Percentiles rank a stretch among this genome's conserved stretches.
phyloP scores from a whole-genome alignment of 2,888 invertebrate genomes.

The Neoaliturus tenellus region DNA sequence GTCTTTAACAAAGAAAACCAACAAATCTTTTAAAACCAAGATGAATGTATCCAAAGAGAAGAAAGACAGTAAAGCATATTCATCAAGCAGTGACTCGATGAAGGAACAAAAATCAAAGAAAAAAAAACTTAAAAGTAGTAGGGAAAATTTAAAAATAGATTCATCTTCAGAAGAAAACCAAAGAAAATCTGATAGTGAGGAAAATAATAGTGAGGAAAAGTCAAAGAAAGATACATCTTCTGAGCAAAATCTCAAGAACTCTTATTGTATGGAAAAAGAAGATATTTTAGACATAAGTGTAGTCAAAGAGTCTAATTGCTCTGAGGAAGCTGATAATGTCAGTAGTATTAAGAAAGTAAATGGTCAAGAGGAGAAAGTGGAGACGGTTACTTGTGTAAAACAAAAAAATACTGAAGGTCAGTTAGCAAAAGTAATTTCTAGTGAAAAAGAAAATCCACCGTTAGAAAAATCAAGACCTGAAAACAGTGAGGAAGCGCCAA shows the following conservation, averaged over 20 bases:
- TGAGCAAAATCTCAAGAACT: no score
- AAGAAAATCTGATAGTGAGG: not conserved
- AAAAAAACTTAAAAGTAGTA: not conserved
- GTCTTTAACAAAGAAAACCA: not conserved
- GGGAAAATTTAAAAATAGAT: no score
- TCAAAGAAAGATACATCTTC: no score
- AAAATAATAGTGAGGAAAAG: no score
- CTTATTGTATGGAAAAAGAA: not conserved
- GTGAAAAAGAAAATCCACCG: not conserved
- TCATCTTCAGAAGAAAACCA: slow-evolving; percentile 1
- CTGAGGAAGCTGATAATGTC: not conserved
- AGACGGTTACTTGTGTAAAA: not conserved
- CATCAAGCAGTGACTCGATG: not conserved
- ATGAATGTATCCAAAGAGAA: not conserved
- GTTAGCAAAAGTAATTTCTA: not conserved
- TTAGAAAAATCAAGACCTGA: not conserved
- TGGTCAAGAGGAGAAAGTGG: not conserved
- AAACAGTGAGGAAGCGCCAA: not conserved
- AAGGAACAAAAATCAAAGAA: not conserved
- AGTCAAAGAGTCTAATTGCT: not conserved
- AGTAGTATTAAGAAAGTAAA: not conserved
- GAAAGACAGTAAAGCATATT: not conserved
- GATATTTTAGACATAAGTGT: not conserved
- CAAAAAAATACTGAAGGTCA: not conserved
- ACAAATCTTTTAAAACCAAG: not conserved